Conservation (phyloP, 1,140 invertebrate genomes). For the Aricia agestis region DNA sequence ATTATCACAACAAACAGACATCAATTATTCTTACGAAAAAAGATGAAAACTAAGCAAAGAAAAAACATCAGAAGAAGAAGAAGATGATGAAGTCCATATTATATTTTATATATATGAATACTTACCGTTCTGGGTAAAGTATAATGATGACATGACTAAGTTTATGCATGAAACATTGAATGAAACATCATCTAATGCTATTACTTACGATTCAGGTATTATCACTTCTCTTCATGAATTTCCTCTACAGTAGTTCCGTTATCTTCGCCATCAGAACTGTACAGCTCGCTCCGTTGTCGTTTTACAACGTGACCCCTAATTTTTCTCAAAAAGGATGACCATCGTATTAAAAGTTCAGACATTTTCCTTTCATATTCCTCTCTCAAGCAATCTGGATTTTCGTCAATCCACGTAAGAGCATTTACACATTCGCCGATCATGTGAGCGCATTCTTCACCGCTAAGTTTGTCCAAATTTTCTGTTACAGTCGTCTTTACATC, state of each 20-base stretch:
- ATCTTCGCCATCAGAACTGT: slow-evolving; percentile 19
- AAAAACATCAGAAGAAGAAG: too few relatives aligned
- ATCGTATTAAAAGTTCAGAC: slow-evolving; percentile 75
- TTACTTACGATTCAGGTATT: not conserved
- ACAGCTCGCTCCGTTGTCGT: slow-evolving; percentile 36
- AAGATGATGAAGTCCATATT: too few relatives aligned
- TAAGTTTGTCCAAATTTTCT: slow-evolving; percentile 58
- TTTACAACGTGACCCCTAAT: slow-evolving; percentile 47
- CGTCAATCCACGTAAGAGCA: slow-evolving; percentile 80
- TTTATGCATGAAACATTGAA: too few relatives aligned
- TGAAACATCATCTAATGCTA: not conserved
- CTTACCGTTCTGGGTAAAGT: too few relatives aligned
- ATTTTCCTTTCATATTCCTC: slow-evolving; percentile 78
- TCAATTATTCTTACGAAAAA: too few relatives aligned
- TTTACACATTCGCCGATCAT: slow-evolving; percentile 74
- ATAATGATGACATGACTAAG: too few relatives aligned
- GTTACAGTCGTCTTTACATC: slow-evolving; percentile 78
- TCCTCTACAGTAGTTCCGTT: slow-evolving; percentile 35
- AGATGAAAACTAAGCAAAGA: too few relatives aligned
- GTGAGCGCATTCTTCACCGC: slow-evolving; percentile 53
- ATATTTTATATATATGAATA: too few relatives aligned
- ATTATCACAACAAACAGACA: too few relatives aligned
- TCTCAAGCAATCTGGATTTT: slow-evolving; percentile 77
- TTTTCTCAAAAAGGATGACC: slow-evolving; percentile 72
- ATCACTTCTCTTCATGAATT: slow-evolving; percentile 24